These are phyloP conservation scores for Cephus cinctus DNA, from an alignment of 1,140 invertebrate species.

Conservation along the genomic window DNA sequence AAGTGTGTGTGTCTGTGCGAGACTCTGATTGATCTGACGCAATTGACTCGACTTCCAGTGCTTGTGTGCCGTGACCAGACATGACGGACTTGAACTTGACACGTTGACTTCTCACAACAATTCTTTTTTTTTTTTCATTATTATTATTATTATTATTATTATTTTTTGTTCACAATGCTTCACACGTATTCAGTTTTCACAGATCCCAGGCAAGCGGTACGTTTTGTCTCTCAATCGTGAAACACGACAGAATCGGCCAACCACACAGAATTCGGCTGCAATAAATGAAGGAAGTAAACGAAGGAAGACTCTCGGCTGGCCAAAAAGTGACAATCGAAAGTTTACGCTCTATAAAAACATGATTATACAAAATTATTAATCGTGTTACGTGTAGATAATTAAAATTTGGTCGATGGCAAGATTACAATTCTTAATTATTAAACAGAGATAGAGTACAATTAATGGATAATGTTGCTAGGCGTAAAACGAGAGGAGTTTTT, in stretches of 20 bases:
- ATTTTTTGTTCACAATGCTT: slow-evolving; percentile 25
- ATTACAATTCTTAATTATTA: slow-evolving; percentile 27
- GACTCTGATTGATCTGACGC: slow-evolving; percentile 43
- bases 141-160: slow-evolving; percentile 18
- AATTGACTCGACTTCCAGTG: slow-evolving; percentile 51
- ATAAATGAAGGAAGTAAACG: slow-evolving; percentile 37
- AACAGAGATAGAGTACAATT: slow-evolving; percentile 31
- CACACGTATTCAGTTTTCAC: slow-evolving; percentile 29
- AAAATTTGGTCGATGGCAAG: slow-evolving; percentile 31
- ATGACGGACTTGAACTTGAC: slow-evolving; percentile 44
- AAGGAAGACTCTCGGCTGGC: slow-evolving; percentile 37
- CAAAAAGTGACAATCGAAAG: slow-evolving; percentile 37
- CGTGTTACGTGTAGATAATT: no score
- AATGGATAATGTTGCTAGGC: slow-evolving; percentile 26
- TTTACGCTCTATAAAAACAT: slow-evolving; percentile 34
- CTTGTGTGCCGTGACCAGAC: slow-evolving; percentile 44
- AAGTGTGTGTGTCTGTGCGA: slow-evolving; percentile 49
- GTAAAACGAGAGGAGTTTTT: slow-evolving; percentile 32
- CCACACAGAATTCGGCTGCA: slow-evolving; percentile 47
- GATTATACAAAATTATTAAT: slow-evolving; percentile 20
- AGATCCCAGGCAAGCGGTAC: slow-evolving; percentile 35
- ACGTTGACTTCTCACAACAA: slow-evolving; percentile 39
- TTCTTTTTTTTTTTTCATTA: slow-evolving; percentile 19
- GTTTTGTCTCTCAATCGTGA: slow-evolving; percentile 34
- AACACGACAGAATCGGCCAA: slow-evolving; percentile 37